phyloP scores from a whole-genome alignment of 2,113 vertebrate species.

The Cottus gobio region DNA sequence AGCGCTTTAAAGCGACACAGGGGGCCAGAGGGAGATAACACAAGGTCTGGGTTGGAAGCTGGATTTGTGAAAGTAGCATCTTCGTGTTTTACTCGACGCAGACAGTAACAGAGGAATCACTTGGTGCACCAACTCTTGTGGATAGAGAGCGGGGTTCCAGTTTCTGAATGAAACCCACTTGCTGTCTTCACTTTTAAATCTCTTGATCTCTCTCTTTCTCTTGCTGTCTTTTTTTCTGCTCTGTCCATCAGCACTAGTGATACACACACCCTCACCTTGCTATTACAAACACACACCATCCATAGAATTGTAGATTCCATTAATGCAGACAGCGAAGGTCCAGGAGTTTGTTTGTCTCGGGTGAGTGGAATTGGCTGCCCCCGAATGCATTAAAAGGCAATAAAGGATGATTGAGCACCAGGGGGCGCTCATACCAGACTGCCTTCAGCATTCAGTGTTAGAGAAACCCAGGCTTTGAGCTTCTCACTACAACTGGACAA shows the following conservation, averaged over 20 bases:
- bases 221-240: slow-evolving; percentile 40
- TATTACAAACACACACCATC: slow-evolving; percentile 49
- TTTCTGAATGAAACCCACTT: slow-evolving; percentile 45
- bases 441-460: background rate
- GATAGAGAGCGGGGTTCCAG: slow-evolving; percentile 14
- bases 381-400: background rate
- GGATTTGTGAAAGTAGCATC: slow-evolving; percentile 53
- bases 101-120: slow-evolving; percentile 10
- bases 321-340: slow-evolving; percentile 61
- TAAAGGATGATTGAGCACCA: slow-evolving; percentile 43
- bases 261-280: slow-evolving; percentile 45
- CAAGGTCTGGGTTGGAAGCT: slow-evolving; percentile 71
- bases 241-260: slow-evolving; percentile 58
- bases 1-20: slow-evolving; percentile 79
- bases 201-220: slow-evolving; percentile 22
- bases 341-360: slow-evolving; percentile 50
- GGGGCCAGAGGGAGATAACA: slow-evolving; percentile 63
- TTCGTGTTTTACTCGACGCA: slow-evolving; percentile 28
- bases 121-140: slow-evolving; percentile 17
- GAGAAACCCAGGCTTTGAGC: slow-evolving; percentile 17
- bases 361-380: background rate
- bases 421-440: slow-evolving; percentile 44
- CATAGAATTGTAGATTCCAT: slow-evolving; percentile 67
- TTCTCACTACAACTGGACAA: slow-evolving; percentile 22
- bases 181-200: slow-evolving; percentile 15